phyloP scores from a whole-genome alignment of 2,888 invertebrate genomes.

The Ptychoptera albimana region DNA sequence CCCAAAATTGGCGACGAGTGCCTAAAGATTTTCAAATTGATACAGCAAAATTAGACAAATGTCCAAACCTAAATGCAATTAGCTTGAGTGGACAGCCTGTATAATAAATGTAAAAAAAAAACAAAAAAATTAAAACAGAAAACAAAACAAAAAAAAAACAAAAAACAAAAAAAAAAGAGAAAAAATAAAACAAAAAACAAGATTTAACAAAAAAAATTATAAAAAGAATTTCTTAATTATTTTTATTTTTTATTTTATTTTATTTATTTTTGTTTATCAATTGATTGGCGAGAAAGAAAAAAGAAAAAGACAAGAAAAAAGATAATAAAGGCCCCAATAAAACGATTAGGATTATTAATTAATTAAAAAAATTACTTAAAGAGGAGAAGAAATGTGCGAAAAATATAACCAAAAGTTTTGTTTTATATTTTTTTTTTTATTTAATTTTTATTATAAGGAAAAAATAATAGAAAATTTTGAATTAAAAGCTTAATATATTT shows the following conservation, averaged over 20 bases:
- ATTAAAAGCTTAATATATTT: no score
- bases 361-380: no score
- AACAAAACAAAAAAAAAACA: constrained; percentile 1
- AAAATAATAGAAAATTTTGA: no score
- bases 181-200: constrained; percentile 8
- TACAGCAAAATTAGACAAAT: constrained; percentile 92
- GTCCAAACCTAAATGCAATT: constrained; percentile 33
- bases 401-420: no score
- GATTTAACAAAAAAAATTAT: constrained; percentile 6
- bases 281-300: no score
- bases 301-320: no score
- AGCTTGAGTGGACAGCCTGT: constrained; percentile 32
- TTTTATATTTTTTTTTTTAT: no score
- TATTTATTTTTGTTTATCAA: no score
- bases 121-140: constrained; percentile 8
- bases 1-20: constrained; percentile 97
- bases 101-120: constrained; percentile 20
- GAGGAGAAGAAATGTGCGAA: no score
- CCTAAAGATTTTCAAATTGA: constrained; percentile 98
- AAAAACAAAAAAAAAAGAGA: constrained; percentile 2
- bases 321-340: no score
- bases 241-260: neutral
- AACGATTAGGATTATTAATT: no score
- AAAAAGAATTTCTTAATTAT: neutral
- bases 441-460: no score